Percentiles rank a stretch among this genome's conserved stretches.
Evolutionary conservation across 2,113 vertebrate genomes (phyloP).

Genomic region (Euleptes europaea): DNA sequence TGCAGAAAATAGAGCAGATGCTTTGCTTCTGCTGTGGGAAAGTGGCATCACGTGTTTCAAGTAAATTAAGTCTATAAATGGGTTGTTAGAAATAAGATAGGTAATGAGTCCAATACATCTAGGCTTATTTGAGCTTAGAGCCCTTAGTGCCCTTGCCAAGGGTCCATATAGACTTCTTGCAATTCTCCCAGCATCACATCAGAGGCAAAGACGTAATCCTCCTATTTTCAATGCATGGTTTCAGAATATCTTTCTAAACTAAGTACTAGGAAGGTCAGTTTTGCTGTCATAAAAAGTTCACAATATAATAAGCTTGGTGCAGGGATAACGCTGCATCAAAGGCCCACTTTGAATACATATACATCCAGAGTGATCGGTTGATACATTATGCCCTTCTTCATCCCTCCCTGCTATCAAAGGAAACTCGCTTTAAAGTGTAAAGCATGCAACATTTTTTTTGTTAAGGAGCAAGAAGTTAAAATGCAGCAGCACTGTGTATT

Average conservation of each 20-base stretch:
- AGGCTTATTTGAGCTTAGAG: not conserved
- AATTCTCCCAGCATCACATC: not conserved
- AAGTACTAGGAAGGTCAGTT: not conserved
- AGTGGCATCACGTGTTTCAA: not conserved
- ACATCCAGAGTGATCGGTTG: constrained; percentile 14
- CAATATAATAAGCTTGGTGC: constrained; percentile 6
- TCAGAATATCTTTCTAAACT: not conserved
- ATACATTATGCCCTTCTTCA: constrained; percentile 7
- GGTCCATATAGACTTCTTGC: not conserved
- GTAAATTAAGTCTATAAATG: not conserved
- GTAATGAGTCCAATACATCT: not conserved
- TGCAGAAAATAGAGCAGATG: too few species aligned
- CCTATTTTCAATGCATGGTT: not conserved
- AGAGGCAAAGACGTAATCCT: not conserved
- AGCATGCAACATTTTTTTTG: not conserved
- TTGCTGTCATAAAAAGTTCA: not conserved
- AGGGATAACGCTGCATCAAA: constrained; percentile 10
- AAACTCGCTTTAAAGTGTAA: constrained; percentile 26
- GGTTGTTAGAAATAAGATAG: not conserved
- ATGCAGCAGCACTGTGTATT: constrained; percentile 8
- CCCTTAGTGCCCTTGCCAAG: not conserved
- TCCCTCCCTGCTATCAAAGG: not conserved
- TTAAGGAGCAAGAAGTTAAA: constrained; percentile 31
- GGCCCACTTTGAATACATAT: constrained; percentile 23
- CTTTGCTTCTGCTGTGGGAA: too few species aligned